Evolutionary conservation across 2,113 vertebrate species (phyloP), one percentile per base, ranked within the genome.

Genomic region (Nibea coibor): DNA sequence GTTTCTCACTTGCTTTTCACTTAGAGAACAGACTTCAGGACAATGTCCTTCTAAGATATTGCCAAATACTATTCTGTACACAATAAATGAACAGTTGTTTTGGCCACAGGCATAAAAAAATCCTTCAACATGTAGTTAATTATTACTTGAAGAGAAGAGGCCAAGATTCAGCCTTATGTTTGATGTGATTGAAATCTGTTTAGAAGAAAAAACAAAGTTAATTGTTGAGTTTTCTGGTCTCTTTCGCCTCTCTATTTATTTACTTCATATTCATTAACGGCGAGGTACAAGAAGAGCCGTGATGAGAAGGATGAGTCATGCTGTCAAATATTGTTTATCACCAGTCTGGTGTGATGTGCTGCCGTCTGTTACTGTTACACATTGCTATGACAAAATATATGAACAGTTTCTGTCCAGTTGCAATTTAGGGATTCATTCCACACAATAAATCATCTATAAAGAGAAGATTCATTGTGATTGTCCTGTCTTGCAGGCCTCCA

Each of bases 321-420:
- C 85, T 73, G 43, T 84, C 53, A 86, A 68, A 90, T 73, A 62
- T 80, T 70, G 66, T 78, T 72, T 58, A 35, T 85, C 35, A 56
- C 47, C 59, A 72, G 70, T 82, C 75, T 85, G 65, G 63, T 76
- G 16, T 47, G 59, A 84, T 31, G 9, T 56, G 69, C 80, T 71
- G 72, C 64, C 28, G 12, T 75, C 82, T 86, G 62, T 70, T 78
- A 22, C 68, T 54, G 42, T 72, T 24, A 39, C 70, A 35, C 63
- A 73, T 48, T 56, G 48, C 35, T 61, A 2, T 61, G 50, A 64
- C 17, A 75, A 74, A 84, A 20, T 62, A 47, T 67, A 61, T 58
- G 67, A 85, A 53, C 77, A 56, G 14, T 63, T 80, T 65, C 69
- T 80, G 31, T 31, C 24, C 15, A 19, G 66, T 22, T 68, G 54